Evolutionary conservation across 2,888 invertebrate species (phyloP).

Genomic region (Ametastegia equiseti): DNA sequence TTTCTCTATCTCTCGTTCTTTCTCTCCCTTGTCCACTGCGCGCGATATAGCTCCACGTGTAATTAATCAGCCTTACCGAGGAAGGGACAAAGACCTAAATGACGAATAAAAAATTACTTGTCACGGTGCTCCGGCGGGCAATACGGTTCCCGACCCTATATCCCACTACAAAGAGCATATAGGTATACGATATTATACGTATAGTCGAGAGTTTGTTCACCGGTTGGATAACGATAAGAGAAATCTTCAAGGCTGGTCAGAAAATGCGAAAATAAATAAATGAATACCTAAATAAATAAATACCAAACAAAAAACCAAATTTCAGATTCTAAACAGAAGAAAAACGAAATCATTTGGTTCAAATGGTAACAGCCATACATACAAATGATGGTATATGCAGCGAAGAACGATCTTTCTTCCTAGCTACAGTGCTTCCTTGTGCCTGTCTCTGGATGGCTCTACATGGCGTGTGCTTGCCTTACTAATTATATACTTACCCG

Average conservation of each 20-base stretch:
- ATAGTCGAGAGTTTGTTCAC: not conserved
- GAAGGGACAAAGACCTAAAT: slow-evolving; percentile 28
- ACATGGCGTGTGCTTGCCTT: slow-evolving; percentile 22
- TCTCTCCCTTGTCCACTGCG: not conserved
- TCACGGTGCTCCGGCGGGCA: slow-evolving; percentile 20
- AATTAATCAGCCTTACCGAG: slow-evolving; percentile 32
- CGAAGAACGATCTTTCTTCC: not conserved
- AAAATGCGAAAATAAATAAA: not conserved
- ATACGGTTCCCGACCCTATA: not conserved
- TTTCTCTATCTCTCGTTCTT: not conserved
- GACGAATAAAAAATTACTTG: slow-evolving; percentile 33
- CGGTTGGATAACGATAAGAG: not conserved
- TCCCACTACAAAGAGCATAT: too few relatives aligned
- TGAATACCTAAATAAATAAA: not conserved
- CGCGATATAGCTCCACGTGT: not conserved
- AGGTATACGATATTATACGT: not conserved
- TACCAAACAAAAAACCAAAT: not conserved
- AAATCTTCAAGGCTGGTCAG: not conserved
- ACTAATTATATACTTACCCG: slow-evolving; percentile 38
- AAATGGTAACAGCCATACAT: not conserved
- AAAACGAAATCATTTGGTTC: not conserved
- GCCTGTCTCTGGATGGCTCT: not conserved
- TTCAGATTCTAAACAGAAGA: not conserved
- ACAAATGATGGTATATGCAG: too few relatives aligned
- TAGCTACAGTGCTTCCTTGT: not conserved